phyloP scores from a whole-genome alignment of 2,888 invertebrate species.

The Harpalus rufipes region DNA sequence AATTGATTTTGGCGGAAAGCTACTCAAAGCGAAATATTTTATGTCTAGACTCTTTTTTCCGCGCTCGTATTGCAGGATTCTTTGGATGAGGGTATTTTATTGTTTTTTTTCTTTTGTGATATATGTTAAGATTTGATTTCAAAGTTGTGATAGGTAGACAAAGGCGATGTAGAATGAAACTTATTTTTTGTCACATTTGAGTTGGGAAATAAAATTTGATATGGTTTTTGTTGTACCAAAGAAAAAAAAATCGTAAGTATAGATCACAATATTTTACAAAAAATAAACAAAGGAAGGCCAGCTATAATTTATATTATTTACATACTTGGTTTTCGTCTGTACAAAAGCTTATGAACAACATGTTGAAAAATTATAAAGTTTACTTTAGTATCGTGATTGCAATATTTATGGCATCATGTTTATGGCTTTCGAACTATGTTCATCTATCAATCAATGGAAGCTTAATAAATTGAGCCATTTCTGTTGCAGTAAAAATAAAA shows the following conservation, averaged over 20 bases:
- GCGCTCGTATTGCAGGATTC: not conserved
- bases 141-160: not conserved
- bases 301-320: slow-evolving; percentile 1
- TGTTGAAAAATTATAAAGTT: not conserved
- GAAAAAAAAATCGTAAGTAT: not conserved
- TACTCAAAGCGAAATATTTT: slow-evolving; percentile 18
- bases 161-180: not conserved
- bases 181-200: slow-evolving; percentile 3
- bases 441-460: not conserved
- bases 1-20: slow-evolving; percentile 26
- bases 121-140: slow-evolving; percentile 30
- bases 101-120: slow-evolving; percentile 8
- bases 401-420: not conserved
- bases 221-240: not conserved
- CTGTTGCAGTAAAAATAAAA: not conserved
- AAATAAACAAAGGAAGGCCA: not conserved
- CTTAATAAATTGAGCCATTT: not conserved
- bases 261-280: not conserved
- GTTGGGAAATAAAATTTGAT: not conserved
- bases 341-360: not conserved
- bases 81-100: slow-evolving; percentile 10
- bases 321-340: not conserved
- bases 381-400: not conserved
- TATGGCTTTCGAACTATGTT: not conserved
- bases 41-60: slow-evolving; percentile 45